A percentile compares a stretch with the other conserved stretches of the same genome.
phyloP scores from a whole-genome alignment of 1,140 invertebrate genomes.

The Macrocentrus cingulum region DNA sequence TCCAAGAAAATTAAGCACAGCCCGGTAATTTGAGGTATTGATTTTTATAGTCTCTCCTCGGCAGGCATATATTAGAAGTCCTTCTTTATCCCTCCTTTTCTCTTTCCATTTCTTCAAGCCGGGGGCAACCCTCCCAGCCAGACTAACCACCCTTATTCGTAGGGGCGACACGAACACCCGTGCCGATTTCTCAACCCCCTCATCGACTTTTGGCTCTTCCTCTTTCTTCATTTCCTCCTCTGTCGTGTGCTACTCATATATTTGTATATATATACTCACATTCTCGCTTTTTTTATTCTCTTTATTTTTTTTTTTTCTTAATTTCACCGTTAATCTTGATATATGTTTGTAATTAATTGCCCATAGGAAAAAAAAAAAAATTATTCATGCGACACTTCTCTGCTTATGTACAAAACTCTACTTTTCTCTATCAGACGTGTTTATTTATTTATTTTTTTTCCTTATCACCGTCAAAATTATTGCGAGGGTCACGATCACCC shows the following conservation, averaged over 20 bases:
- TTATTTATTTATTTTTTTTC: conserved; percentile 1
- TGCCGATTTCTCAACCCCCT: conserved; percentile 22
- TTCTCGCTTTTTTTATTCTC: no score
- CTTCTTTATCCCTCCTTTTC: conserved; percentile 39
- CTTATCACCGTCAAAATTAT: conserved; percentile 1
- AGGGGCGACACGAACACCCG: conserved; percentile 24
- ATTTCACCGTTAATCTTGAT: conserved; percentile 27
- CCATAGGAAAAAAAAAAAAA: conserved; percentile 10
- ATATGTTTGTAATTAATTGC: conserved; percentile 23
- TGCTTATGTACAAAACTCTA: conserved; percentile 1
- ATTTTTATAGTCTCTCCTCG: conserved; percentile 60
- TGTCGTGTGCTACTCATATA: not conserved
- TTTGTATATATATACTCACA: conserved; percentile 4
- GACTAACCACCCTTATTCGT: conserved; percentile 38
- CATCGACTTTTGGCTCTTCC: conserved; percentile 5
- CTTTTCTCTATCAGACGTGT: conserved; percentile 10
- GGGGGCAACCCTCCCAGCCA: conserved; percentile 26
- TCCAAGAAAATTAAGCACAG: conserved; percentile 60
- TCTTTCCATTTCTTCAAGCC: conserved; percentile 26
- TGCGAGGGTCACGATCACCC: not conserved
- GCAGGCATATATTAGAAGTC: conserved; percentile 57
- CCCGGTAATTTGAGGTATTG: conserved; percentile 61
- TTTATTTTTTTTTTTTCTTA: conserved; percentile 18
- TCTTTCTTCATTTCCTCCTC: conserved; percentile 5
- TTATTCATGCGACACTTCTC: conserved; percentile 35